Evolutionary conservation across 2,888 invertebrate genomes (phyloP), one percentile per base, ranked within the genome.

Genomic region (Mesodorylaimus sp.): DNA sequence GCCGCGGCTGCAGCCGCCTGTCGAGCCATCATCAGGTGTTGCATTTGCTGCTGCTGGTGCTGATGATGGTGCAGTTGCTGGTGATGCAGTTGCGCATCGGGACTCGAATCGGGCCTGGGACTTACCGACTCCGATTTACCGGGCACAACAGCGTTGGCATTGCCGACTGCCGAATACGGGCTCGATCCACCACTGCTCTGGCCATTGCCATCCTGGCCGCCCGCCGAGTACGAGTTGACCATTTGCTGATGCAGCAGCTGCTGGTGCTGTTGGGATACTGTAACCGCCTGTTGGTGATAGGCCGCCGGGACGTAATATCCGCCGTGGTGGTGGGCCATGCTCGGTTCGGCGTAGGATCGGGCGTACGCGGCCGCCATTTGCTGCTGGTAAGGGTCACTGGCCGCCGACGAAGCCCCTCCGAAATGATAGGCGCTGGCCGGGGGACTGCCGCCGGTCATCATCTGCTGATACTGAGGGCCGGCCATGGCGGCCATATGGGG

Each of bases 311-410:
- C n/a, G n/a, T n/a, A n/a, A n/a, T n/a, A n/a, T n/a, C n/a, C n/a
- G n/a, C n/a, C n/a, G 21, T 39, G 41, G 41, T 39, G 41, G 41
- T 39, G 41, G 32, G 10, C 10, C 32, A 32, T 32, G 32, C 32
- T 16, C 10, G 32, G 41, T 7, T 39, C n/a, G 21, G 41, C 13
- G 41, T 39, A 13, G 41, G 10, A 39, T 7, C 41, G 41, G 21
- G 41, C 41, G 41, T 21, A 39, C n/a, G 41, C 41, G 16, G 41
- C 41, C 41, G 41, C 41, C 21, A n/a, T n/a, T n/a, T n/a, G n/a
- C n/a, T n/a, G n/a, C n/a, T n/a, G n/a, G n/a, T n/a, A n/a, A n/a
- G n/a, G n/a, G n/a, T n/a, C n/a, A n/a, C n/a, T n/a, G n/a, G n/a
- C n/a, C n/a, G n/a, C n/a, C n/a, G n/a, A n/a, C n/a, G n/a, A n/a